Evolutionary conservation across 2,888 invertebrate genomes (phyloP).

Genomic region (Ferdinandea cuprea): DNA sequence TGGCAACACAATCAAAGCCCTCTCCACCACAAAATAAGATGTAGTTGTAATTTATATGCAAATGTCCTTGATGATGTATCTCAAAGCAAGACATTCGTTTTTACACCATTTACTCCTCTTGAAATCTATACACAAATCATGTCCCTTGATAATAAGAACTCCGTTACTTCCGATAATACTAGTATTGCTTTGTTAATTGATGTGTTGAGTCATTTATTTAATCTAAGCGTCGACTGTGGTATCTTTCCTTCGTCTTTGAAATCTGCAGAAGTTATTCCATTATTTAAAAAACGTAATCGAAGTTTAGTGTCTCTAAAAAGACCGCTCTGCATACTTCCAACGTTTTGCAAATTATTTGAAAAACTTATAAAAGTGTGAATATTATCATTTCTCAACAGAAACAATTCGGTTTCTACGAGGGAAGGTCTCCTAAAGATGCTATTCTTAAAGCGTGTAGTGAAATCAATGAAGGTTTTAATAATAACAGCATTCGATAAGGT

Average conservation of each 20-base stretch:
- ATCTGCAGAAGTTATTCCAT: not conserved
- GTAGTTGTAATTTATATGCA: conserved; percentile 12
- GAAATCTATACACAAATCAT: not conserved
- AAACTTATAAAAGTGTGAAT: not conserved
- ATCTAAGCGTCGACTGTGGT: not conserved
- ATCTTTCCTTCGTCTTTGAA: not conserved
- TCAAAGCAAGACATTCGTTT: conserved; percentile 4
- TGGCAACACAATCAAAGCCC: conserved; percentile 14
- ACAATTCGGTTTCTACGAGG: not conserved
- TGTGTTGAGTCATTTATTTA: not conserved
- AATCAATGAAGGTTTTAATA: too few relatives aligned
- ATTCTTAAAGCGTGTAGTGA: too few relatives aligned
- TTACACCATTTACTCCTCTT: not conserved
- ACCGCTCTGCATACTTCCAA: conserved; percentile 7
- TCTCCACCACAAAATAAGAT: conserved; percentile 10
- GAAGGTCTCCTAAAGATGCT: too few relatives aligned
- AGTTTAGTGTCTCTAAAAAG: not conserved
- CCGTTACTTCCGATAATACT: not conserved
- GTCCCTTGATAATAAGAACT: not conserved
- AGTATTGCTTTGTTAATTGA: not conserved
- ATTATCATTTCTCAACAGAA: not conserved
- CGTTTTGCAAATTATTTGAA: conserved; percentile 9
- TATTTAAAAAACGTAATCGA: not conserved
- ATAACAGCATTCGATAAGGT: too few relatives aligned
- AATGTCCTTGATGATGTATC: not conserved